Conservation (phyloP, 2,797 vertebrate species). For the Chelonia mydas region DNA sequence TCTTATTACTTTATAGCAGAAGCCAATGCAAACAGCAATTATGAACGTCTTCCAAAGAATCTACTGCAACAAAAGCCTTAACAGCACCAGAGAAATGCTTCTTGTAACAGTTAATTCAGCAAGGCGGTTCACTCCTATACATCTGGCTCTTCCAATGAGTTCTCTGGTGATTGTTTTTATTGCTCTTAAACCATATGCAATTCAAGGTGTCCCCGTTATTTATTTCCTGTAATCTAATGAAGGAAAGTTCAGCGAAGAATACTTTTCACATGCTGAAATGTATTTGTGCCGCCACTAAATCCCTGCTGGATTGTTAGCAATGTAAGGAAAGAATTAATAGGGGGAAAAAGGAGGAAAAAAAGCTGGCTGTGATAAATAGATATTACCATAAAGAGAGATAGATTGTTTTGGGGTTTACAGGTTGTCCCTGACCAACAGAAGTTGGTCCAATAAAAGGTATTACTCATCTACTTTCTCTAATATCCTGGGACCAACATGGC, state of each 20-base stretch:
- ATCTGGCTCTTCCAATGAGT: neutral
- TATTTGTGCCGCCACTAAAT: neutral
- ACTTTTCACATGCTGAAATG: neutral
- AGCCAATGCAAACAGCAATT: fast-evolving
- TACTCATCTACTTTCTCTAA: neutral
- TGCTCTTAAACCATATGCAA: neutral
- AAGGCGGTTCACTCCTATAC: neutral
- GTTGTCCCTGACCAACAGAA: neutral
- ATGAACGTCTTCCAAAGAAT: neutral
- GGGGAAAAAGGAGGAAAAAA: neutral
- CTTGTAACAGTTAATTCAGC: neutral
- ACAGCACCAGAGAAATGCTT: fast-evolving
- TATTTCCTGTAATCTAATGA: neutral
- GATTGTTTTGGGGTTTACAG: neutral
- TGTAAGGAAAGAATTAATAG: neutral
- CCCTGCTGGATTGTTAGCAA: neutral
- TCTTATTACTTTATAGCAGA: fast-evolving
- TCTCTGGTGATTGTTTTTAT: neutral
- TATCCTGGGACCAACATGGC: neutral
- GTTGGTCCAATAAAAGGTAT: neutral
- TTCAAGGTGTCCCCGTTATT: neutral
- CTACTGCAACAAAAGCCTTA: neutral
- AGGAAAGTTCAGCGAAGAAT: neutral
- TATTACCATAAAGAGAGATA: neutral
- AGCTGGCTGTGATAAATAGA: neutral